Evolutionary conservation across 2,113 vertebrate species (phyloP).

Genomic region (Pardalotus punctatus): DNA sequence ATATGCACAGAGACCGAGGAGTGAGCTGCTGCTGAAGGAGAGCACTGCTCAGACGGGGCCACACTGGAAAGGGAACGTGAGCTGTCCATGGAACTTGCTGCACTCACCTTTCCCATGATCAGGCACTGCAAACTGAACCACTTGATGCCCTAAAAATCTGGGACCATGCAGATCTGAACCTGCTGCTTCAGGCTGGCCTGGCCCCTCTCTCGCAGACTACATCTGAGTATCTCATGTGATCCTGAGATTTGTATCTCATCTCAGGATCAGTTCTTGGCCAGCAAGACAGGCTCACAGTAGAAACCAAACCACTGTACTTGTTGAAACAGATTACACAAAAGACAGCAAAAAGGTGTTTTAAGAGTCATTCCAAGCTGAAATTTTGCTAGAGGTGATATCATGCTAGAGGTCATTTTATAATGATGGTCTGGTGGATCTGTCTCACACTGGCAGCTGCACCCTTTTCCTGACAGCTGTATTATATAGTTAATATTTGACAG

Average conservation of each 20-base stretch:
- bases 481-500: not conserved
- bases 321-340: not conserved
- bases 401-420: not conserved
- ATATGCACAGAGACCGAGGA: not conserved
- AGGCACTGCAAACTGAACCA: not conserved
- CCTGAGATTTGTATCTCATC: no score
- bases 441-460: not conserved
- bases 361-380: not conserved
- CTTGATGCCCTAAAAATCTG: not conserved
- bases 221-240: fast-evolving
- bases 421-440: not conserved
- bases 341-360: not conserved
- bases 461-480: not conserved
- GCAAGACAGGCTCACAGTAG: fast-evolving
- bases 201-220: not conserved
- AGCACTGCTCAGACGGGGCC: fast-evolving
- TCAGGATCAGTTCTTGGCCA: not conserved
- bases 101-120: not conserved
- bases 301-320: not conserved
- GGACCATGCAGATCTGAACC: not conserved
- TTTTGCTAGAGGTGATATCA: not conserved
- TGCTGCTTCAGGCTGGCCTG: not conserved
- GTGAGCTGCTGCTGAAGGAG: not conserved
- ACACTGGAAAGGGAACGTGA: not conserved
- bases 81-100: not conserved